phyloP scores from a whole-genome alignment of 2,888 invertebrate genomes.

The Drosophila vallismaia region DNA sequence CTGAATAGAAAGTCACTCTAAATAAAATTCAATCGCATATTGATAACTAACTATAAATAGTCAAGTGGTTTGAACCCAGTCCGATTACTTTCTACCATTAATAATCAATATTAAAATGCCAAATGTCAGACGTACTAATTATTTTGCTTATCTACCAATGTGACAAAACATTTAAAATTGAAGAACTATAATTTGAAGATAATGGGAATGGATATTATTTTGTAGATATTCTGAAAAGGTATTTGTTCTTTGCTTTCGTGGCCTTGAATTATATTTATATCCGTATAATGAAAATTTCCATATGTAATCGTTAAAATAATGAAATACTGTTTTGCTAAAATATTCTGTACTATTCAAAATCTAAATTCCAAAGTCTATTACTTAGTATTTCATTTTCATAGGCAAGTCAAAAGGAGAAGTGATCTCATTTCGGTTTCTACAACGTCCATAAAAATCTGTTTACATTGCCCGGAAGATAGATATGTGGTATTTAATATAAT shows the following conservation, averaged over 20 bases:
- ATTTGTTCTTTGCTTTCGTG: background rate
- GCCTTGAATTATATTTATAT: background rate
- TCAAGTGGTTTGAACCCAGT: conserved; percentile 7
- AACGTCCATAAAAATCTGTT: conserved; percentile 29
- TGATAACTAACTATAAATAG: conserved; percentile 31
- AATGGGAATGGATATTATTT: background rate
- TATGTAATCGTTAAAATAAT: background rate
- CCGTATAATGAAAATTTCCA: background rate
- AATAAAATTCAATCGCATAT: background rate
- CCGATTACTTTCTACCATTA: conserved; percentile 12
- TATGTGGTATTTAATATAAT: conserved; percentile 15
- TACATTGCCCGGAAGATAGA: conserved; percentile 14
- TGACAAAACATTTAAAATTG: conserved; percentile 6
- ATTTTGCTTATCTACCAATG: conserved; percentile 22
- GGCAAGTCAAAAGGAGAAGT: conserved; percentile 1
- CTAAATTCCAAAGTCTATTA: conserved; percentile 11
- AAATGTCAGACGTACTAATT: conserved; percentile 17
- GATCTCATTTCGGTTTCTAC: conserved; percentile 28
- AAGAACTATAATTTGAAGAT: background rate
- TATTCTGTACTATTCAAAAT: background rate
- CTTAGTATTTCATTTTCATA: conserved; percentile 1
- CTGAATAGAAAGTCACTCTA: conserved; percentile 6
- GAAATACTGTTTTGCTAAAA: background rate
- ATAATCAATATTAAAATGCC: conserved; percentile 15
- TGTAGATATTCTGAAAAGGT: too few species aligned